Evolutionary conservation across 2,888 invertebrate genomes (phyloP), one percentile per base, ranked within the genome.

Genomic region (Scrobipalpa atriplicella): DNA sequence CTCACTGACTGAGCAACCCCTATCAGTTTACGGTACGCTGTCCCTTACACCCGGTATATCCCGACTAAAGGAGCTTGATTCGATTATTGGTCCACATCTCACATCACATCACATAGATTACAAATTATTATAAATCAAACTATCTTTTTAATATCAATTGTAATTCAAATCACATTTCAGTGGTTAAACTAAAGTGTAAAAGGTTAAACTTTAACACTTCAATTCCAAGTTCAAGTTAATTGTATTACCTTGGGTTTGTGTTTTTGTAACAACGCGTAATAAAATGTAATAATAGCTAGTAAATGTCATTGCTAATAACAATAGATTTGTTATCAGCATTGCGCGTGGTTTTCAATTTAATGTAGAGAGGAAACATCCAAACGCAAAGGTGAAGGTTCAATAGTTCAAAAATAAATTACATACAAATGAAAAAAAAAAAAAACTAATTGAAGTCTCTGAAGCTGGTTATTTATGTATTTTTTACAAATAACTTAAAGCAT

Each of bases 151-250:
- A n/a, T n/a, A n/a, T n/a, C n/a, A n/a, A n/a, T n/a, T n/a, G n/a
- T n/a, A n/a, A n/a, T n/a, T n/a, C n/a, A n/a, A n/a, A n/a, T n/a
- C n/a, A n/a, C n/a, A n/a, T n/a, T n/a, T 36, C 6, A 36, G 38
- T 36, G 36, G 9, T 16, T 58, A 38, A 52, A 56, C 13, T 47
- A 64, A 69, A 65, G 70, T 71, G 71, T 70, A 72, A 73, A 72
- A 73, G 73, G 72, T 71, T 66, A 47, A 67, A 68, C 54, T 72
- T 68, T 66, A 56, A 56, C 66, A 66, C 52, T 41, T 19, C 61
- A 36, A 2, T 52, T 56, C 63, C 73, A 73, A 73, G 73, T 73
- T 73, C 71, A 73, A 69, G 70, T 65, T 62, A 68, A 66, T 56
- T 62, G 38, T 62, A 54, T 54, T 39, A 13, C 70, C 70, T 69